Evolutionary conservation across 2,797 vertebrate species (phyloP), one percentile per base, ranked within the genome.

Genomic region (Myripristis murdjan): DNA sequence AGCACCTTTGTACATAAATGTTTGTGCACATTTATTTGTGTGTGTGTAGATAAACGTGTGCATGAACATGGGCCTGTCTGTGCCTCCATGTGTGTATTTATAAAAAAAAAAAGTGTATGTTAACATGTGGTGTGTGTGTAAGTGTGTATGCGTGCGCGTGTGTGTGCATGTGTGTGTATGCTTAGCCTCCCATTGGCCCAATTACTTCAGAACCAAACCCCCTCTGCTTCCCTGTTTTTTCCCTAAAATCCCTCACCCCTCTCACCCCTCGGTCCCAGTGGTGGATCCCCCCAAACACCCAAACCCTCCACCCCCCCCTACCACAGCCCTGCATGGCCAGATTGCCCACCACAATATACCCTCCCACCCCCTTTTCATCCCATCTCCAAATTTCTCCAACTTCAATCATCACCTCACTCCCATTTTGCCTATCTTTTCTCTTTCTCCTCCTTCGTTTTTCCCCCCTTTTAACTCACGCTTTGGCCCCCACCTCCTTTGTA

Each of bases 151-250:
- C 44, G 35, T 23, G 37, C 22, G 31, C 55, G 59, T 57, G 47
- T 33, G 44, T 46, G 44, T 65, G 44, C 55, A 70, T 77, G 64
- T 65, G 77, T 70, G 44, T 81, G 81, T 88, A 58, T 79, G 76
- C 62, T 77, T 80, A 62, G 75, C 87, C 91, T 94, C 94, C 94
- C 93, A 87, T 93, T 90, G 92, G 93, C 89, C 93, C 92, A 95
- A 95, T 95, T 94, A 95, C 89, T 92, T 85, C 82, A 80, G 75
- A 89, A 91, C 75, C 85, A 84, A 85, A 84, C 82, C 81, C 85
- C 85, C 75, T 88, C 77, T 82, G 85, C 85, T 81, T 70, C 86
- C 66, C 69, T 51, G 82, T n/a, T 77, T 77, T 68, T 57, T 80
- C 67, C 75, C 78, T 72, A 86, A 90, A 94, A 92, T 90, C 83